Evolutionary conservation across 2,888 invertebrate species (phyloP).

Genomic region (Oxystoma pomonae): DNA sequence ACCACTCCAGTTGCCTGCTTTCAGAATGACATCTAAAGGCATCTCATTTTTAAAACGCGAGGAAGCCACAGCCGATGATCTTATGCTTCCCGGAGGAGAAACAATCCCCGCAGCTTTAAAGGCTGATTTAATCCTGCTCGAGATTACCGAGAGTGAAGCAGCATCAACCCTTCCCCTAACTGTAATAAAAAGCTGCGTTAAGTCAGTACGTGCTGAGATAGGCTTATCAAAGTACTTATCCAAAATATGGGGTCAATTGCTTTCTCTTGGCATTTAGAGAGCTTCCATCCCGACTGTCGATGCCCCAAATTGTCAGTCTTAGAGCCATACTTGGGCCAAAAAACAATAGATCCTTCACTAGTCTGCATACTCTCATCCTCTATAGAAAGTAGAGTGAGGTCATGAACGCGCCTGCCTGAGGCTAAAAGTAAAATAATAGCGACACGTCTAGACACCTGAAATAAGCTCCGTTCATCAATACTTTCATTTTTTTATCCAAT

Average conservation of each 20-base stretch:
- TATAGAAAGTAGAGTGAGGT: not conserved
- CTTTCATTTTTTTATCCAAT: not conserved
- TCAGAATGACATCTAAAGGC: constrained; percentile 13
- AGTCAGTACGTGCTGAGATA: not conserved
- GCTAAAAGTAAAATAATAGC: not conserved
- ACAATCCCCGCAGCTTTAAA: not conserved
- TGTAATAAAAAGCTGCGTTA: not conserved
- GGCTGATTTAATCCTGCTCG: not conserved
- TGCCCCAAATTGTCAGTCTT: not conserved
- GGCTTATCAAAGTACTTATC: not conserved
- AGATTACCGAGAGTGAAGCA: not conserved
- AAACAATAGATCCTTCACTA: too few species aligned
- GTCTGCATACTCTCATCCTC: too few species aligned
- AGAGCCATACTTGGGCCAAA: not conserved
- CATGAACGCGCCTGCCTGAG: not conserved
- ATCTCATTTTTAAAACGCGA: constrained; percentile 11
- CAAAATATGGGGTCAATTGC: not conserved
- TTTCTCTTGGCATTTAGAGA: not conserved
- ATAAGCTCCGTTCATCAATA: not conserved
- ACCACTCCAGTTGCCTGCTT: constrained; percentile 16
- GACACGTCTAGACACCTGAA: not conserved
- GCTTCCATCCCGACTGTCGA: not conserved
- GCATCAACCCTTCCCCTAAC: not conserved
- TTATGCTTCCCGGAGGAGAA: not conserved
- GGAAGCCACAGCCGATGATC: constrained; percentile 10